These are phyloP conservation scores for Carollia perspicillata DNA, from an alignment of 2,113 vertebrate species.

Conservation along the genomic window DNA sequence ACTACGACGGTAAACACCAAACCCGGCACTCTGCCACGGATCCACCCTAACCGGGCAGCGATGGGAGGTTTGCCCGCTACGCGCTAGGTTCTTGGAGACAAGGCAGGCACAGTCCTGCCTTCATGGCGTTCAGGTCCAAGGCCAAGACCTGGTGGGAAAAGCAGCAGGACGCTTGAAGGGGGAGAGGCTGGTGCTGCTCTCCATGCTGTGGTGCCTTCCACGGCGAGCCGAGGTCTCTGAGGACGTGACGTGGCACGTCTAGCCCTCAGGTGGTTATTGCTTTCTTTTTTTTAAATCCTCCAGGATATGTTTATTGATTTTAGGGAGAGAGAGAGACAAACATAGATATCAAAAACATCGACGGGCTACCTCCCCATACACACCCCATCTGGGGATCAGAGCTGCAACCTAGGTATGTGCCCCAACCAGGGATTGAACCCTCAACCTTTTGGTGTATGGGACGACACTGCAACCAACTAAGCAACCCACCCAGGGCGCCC, in stretches of 20 bases:
- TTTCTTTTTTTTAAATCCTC: not conserved
- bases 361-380: not conserved
- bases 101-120: not conserved
- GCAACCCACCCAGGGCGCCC: not conserved
- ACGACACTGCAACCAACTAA: not conserved
- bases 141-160: not conserved
- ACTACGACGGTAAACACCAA: not conserved
- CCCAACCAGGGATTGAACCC: not conserved
- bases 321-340: not conserved
- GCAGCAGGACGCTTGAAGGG: accelerated
- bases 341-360: not conserved
- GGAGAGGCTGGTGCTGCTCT: not conserved
- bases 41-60: not conserved
- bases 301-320: not conserved
- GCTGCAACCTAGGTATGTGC: not conserved
- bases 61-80: accelerated
- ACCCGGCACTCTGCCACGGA: not conserved
- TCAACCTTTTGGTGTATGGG: not conserved
- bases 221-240: accelerated
- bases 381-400: not conserved
- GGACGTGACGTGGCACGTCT: accelerated
- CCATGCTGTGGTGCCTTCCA: accelerated
- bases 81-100: not conserved
- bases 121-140: not conserved
- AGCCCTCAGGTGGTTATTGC: too few relatives aligned